Conservation (phyloP, 2,888 invertebrate species). For the Cantharis rufa region DNA sequence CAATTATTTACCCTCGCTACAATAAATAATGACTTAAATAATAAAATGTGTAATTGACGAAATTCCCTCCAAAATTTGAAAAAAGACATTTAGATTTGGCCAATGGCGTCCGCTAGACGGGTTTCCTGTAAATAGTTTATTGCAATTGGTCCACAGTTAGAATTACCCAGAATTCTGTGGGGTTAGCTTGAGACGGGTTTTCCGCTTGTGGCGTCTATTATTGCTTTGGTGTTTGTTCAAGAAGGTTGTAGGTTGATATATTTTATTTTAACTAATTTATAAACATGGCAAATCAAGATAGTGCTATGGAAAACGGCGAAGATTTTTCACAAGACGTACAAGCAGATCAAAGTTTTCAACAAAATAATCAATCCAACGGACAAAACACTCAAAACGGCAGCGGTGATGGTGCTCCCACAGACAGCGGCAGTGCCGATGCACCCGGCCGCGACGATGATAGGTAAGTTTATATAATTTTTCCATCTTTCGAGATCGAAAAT, state of each 20-base stretch:
- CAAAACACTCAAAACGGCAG: slow-evolving; percentile 62
- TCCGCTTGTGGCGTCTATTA: slow-evolving; percentile 21
- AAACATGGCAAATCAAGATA: slow-evolving; percentile 65
- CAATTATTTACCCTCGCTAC: too few species aligned
- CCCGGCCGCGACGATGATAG: slow-evolving; percentile 82
- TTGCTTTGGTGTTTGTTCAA: slow-evolving; percentile 11
- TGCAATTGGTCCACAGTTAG: slow-evolving; percentile 16
- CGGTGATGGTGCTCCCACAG: slow-evolving; percentile 67
- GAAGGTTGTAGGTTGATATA: slow-evolving; percentile 1
- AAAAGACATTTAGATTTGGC: background rate
- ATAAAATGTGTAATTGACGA: background rate
- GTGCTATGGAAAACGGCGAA: slow-evolving; percentile 76
- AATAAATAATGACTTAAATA: too few species aligned
- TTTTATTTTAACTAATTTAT: slow-evolving; percentile 35
- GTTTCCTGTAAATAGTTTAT: background rate
- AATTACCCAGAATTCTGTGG: slow-evolving; percentile 35
- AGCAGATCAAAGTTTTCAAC: slow-evolving; percentile 65
- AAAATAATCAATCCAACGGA: slow-evolving; percentile 51
- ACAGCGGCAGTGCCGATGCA: slow-evolving; percentile 75
- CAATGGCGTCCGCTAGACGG: background rate
- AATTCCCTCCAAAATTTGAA: background rate
- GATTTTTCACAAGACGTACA: slow-evolving; percentile 79
- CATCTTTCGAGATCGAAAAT: slow-evolving; percentile 8
- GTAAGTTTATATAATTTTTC: slow-evolving; percentile 55
- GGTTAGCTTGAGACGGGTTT: slow-evolving; percentile 27